Evolutionary conservation across 2,797 vertebrate species (phyloP).

Genomic region (Danio choprae): DNA sequence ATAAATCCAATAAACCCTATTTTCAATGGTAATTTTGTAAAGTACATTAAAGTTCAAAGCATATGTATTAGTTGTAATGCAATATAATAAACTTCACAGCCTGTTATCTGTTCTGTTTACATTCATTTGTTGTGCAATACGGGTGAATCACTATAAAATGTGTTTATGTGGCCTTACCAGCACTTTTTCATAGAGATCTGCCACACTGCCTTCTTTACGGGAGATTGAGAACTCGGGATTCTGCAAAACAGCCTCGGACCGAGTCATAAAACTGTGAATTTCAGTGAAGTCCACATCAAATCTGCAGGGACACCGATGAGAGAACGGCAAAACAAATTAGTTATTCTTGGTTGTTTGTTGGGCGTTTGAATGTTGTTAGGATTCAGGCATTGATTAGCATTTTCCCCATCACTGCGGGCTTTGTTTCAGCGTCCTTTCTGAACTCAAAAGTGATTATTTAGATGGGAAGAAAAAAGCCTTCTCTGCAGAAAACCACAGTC

Average conservation of each 20-base stretch:
- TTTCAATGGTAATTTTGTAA: no score
- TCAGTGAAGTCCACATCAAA: constrained; percentile 96
- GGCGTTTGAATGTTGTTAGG: constrained; percentile 26
- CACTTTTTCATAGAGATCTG: constrained; percentile 93
- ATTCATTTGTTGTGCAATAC: not conserved
- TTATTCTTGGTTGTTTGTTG: constrained; percentile 41
- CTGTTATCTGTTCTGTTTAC: not conserved
- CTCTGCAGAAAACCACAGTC: not conserved
- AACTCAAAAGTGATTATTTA: not conserved
- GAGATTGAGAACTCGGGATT: constrained; percentile 90
- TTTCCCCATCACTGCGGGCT: not conserved
- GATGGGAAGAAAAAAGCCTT: not conserved
- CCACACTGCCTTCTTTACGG: constrained; percentile 90
- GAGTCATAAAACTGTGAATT: constrained; percentile 98
- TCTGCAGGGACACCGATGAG: constrained; percentile 70
- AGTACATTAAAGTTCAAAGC: not conserved
- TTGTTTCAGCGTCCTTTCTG: not conserved
- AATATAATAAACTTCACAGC: not conserved
- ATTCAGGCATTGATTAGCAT: constrained; percentile 27
- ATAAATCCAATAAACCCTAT: no score
- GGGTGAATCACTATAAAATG: not conserved
- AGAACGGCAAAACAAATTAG: constrained; percentile 32
- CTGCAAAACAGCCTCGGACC: constrained; percentile 93
- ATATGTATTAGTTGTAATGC: not conserved
- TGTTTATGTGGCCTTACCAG: constrained; percentile 79